These are phyloP conservation scores for Drepana arcuata DNA, from an alignment of 1,140 invertebrate genomes.

Conservation along the genomic window DNA sequence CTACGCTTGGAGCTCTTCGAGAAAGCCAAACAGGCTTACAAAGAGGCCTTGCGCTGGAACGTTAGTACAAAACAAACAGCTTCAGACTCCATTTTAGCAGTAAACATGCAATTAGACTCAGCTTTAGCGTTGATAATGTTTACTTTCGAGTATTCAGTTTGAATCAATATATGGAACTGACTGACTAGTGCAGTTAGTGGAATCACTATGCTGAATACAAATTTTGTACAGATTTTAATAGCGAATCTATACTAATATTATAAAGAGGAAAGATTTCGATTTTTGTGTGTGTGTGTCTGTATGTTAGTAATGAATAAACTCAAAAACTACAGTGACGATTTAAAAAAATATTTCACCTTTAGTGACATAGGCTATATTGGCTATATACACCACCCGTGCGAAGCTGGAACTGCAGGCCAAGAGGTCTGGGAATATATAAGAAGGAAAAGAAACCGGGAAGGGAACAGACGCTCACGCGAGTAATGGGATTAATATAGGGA, in stretches of 20 bases:
- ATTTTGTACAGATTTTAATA: not conserved
- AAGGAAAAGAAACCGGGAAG: too few relatives aligned
- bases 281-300: not conserved
- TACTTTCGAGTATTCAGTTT: constrained; percentile 1
- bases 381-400: too few relatives aligned
- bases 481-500: not conserved
- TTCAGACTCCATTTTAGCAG: constrained; percentile 14
- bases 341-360: too few relatives aligned
- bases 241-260: not conserved
- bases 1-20: constrained; percentile 56
- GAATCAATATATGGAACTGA: too few relatives aligned
- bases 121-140: constrained; percentile 12
- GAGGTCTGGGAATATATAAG: not conserved
- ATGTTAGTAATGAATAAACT: too few relatives aligned
- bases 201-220: too few relatives aligned
- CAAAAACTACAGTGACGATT: too few relatives aligned
- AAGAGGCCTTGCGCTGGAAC: constrained; percentile 58
- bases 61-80: constrained; percentile 33
- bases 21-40: constrained; percentile 58
- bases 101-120: constrained; percentile 25
- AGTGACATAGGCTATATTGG: too few relatives aligned
- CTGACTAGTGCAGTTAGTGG: too few relatives aligned
- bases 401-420: too few relatives aligned
- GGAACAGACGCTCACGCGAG: too few relatives aligned
- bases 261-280: not conserved